Conservation (phyloP, 2,888 invertebrate species). For the Lepidochrysops patricia region DNA sequence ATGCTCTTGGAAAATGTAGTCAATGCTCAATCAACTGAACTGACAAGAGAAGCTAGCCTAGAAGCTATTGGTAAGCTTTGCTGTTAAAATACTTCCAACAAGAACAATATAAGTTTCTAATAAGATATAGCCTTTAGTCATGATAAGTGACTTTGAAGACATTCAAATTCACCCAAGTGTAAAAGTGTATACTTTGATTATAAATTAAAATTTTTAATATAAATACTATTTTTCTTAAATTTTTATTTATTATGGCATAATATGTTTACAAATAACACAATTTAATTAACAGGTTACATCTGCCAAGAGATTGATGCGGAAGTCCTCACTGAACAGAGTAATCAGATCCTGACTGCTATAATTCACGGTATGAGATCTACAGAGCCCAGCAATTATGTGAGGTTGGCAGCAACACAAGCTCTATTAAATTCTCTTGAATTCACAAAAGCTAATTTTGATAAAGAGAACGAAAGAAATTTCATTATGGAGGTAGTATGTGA, state of each 20-base stretch:
- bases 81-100: background rate
- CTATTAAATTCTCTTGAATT: slow-evolving; percentile 98
- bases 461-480: slow-evolving; percentile 96
- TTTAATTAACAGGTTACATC: slow-evolving; percentile 79
- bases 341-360: slow-evolving; percentile 98
- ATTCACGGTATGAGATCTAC: slow-evolving; percentile 98
- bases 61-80: slow-evolving; percentile 89
- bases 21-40: slow-evolving; percentile 88
- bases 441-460: slow-evolving; percentile 98
- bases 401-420: slow-evolving; percentile 96
- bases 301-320: slow-evolving; percentile 98
- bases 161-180: no score
- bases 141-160: background rate
- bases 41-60: slow-evolving; percentile 95
- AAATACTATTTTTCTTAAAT: no score
- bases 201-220: no score
- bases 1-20: slow-evolving; percentile 94
- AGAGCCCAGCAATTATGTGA: slow-evolving; percentile 94
- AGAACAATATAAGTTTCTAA: background rate
- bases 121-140: background rate
- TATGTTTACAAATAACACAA: background rate
- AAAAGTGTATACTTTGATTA: no score
- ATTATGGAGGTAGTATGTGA: slow-evolving; percentile 99
- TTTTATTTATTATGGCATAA: no score
- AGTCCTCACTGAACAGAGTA: slow-evolving; percentile 92